Evolutionary conservation across 2,113 vertebrate genomes (phyloP).

Genomic region (Melanerpes aurifrons): DNA sequence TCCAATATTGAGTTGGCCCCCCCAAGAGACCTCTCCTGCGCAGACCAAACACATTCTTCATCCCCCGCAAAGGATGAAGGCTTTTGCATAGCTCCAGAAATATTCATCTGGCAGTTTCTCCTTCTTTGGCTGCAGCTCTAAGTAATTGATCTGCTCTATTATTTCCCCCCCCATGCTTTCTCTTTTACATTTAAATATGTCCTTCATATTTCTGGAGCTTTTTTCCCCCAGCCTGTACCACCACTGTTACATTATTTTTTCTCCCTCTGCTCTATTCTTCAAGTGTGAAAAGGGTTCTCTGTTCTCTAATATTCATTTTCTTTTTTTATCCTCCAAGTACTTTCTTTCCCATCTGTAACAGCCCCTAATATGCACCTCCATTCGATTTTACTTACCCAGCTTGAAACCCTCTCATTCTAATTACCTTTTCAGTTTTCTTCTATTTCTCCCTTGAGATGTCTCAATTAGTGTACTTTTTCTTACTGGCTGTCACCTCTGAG

Average conservation of each 20-base stretch:
- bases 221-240: conserved; percentile 9
- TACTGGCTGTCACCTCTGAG: conserved; percentile 79
- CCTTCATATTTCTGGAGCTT: conserved; percentile 60
- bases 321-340: conserved; percentile 38
- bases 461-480: conserved; percentile 85
- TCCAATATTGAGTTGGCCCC: not conserved
- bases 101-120: conserved; percentile 45
- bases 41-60: not conserved
- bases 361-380: conserved; percentile 67
- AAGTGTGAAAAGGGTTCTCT: conserved; percentile 68
- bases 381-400: conserved; percentile 77
- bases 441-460: conserved; percentile 79
- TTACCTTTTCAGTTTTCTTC: conserved; percentile 79
- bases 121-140: conserved; percentile 27
- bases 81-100: conserved; percentile 40
- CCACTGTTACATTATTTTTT: conserved; percentile 40
- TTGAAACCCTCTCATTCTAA: conserved; percentile 80
- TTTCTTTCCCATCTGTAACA: conserved; percentile 69
- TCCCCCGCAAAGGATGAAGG: not conserved
- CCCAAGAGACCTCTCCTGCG: not conserved
- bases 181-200: conserved; percentile 67
- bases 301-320: conserved; percentile 56
- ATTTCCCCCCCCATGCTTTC: conserved; percentile 60
- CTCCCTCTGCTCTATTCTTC: conserved; percentile 65
- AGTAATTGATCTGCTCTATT: conserved; percentile 71